Percentiles rank a stretch among this genome's conserved stretches.
phyloP scores from a whole-genome alignment of 2,888 invertebrate species.

The Rhimphoctona megacephalus region DNA sequence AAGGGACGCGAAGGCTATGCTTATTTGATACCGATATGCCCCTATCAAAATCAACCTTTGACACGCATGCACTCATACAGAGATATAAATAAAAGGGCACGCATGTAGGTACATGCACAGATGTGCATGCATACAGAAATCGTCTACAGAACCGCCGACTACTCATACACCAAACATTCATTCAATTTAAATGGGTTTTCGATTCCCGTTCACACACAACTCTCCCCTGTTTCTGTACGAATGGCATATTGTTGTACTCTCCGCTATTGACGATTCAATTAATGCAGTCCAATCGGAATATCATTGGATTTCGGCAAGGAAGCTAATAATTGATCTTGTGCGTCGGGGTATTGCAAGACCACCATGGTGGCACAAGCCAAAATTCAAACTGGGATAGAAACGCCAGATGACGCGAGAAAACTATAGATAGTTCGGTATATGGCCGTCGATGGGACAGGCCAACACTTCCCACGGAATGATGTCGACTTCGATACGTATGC shows the following conservation, averaged over 20 bases:
- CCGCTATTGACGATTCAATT: slow-evolving; percentile 68
- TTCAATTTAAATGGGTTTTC: slow-evolving; percentile 82
- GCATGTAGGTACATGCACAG: neutral
- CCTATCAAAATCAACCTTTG: neutral
- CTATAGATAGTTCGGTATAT: slow-evolving; percentile 11
- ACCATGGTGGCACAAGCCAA: neutral
- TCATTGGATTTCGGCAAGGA: slow-evolving; percentile 53
- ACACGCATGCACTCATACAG: neutral
- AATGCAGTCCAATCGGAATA: slow-evolving; percentile 60
- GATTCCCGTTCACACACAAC: slow-evolving; percentile 54
- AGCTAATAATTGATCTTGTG: slow-evolving; percentile 58
- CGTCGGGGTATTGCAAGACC: slow-evolving; percentile 8
- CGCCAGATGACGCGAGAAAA: slow-evolving; percentile 35
- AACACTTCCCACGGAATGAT: slow-evolving; percentile 59
- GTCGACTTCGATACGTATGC: slow-evolving; percentile 80
- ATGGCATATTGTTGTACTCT: slow-evolving; percentile 55
- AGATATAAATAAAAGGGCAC: slow-evolving; percentile 12
- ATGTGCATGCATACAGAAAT: slow-evolving; percentile 12
- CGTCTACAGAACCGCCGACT: neutral
- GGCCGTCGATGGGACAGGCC: slow-evolving; percentile 31
- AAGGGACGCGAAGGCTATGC: neutral
- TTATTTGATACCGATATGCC: neutral
- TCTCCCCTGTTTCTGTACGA: slow-evolving; percentile 28
- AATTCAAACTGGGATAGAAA: slow-evolving; percentile 19
- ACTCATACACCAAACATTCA: slow-evolving; percentile 82